Percentiles rank a stretch among this genome's conserved stretches.
phyloP scores from a whole-genome alignment of 1,140 invertebrate genomes.

The Drosophila yakuba region DNA sequence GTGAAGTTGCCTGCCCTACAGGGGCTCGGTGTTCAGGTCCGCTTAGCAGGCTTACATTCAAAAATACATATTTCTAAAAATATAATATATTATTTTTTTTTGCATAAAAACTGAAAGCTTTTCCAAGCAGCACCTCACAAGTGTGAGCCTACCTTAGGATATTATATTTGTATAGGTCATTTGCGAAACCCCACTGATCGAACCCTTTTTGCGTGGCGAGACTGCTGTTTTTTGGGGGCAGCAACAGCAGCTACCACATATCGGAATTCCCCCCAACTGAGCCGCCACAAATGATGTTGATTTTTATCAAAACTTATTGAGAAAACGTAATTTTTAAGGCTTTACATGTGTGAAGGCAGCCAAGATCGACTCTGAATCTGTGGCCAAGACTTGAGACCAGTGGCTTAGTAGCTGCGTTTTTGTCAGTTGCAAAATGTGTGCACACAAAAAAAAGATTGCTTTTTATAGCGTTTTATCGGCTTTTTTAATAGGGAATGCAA shows the following conservation, averaged over 20 bases:
- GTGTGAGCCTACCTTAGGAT: too few relatives aligned
- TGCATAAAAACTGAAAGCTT: not conserved
- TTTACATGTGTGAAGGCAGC: conserved; percentile 61
- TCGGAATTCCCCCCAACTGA: conserved; percentile 78
- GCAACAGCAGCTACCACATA: conserved; percentile 64
- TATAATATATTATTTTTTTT: too few relatives aligned
- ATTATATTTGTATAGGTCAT: too few relatives aligned
- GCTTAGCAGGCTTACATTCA: not conserved
- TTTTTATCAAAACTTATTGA: conserved; percentile 84
- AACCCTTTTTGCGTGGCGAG: conserved; percentile 8
- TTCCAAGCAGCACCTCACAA: too few relatives aligned
- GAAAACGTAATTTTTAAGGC: conserved; percentile 81
- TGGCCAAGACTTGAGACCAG: not conserved
- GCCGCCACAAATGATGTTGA: conserved; percentile 79
- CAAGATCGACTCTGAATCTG: conserved; percentile 11
- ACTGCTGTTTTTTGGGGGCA: conserved; percentile 36
- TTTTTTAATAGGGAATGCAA: too few relatives aligned
- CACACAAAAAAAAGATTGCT: not conserved
- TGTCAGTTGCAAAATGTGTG: conserved; percentile 34
- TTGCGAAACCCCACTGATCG: not conserved
- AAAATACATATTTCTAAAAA: not conserved
- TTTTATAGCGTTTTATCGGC: too few relatives aligned
- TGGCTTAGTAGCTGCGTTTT: conserved; percentile 21
- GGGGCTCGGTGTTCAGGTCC: not conserved
- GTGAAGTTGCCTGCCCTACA: not conserved